Percentiles rank a stretch among this genome's conserved stretches.
Conservation (phyloP, 2,113 vertebrate species). For the Capricornis sumatraensis region DNA sequence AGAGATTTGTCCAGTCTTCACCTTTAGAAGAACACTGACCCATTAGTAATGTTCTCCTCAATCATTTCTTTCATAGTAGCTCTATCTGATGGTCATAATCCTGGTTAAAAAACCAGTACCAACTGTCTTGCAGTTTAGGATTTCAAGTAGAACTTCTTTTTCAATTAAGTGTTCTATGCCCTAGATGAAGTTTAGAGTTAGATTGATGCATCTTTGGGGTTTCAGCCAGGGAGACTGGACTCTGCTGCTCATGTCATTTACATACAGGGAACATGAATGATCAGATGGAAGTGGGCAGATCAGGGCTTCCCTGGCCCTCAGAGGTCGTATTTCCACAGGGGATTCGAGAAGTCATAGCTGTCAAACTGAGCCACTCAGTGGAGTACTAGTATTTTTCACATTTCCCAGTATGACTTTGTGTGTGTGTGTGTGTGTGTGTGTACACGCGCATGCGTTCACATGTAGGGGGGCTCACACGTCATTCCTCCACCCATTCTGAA, state of each 20-base stretch:
- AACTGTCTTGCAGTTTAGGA: background rate
- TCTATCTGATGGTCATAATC: background rate
- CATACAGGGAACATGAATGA: background rate
- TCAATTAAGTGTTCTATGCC: background rate
- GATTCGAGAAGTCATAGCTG: background rate
- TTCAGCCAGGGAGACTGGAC: background rate
- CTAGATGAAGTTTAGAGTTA: background rate
- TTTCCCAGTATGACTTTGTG: background rate
- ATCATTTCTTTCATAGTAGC: background rate
- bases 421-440: background rate
- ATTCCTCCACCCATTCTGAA: background rate
- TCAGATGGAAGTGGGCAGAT: background rate
- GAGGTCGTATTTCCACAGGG: background rate
- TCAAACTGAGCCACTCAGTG: background rate
- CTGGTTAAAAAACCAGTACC: background rate
- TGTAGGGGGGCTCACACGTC: background rate
- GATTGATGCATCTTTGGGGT: background rate
- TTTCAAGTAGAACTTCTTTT: background rate
- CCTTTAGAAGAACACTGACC: background rate
- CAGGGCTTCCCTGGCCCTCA: background rate
- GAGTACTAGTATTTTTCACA: background rate
- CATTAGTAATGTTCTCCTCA: too few species aligned
- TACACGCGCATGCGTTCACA: accelerated
- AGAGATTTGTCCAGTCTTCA: background rate
- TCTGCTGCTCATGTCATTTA: background rate